Conservation (phyloP, 2,888 invertebrate species). For the Isotomurus palustris region DNA sequence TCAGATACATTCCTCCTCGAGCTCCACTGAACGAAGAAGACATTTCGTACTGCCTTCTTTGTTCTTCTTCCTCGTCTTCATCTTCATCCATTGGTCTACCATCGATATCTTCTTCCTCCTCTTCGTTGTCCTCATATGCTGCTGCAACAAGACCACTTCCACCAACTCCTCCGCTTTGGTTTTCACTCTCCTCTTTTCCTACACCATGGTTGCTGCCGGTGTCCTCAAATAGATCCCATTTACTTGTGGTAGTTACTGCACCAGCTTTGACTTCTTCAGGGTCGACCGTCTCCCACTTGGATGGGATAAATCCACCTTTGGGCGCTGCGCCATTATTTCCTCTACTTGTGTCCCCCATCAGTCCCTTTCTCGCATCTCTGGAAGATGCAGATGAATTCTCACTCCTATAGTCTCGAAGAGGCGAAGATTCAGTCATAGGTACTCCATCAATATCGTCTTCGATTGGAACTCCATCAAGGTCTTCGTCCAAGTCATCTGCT, state of each 20-base stretch:
- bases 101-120: slow-evolving; percentile 52
- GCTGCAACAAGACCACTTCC: slow-evolving; percentile 7
- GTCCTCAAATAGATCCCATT: slow-evolving; percentile 75
- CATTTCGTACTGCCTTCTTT: slow-evolving; percentile 7
- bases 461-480: slow-evolving; percentile 65
- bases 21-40: not conserved
- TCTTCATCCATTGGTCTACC: slow-evolving; percentile 50
- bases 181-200: slow-evolving; percentile 19
- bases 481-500: slow-evolving; percentile 59
- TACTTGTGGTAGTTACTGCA: slow-evolving; percentile 75
- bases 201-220: slow-evolving; percentile 44
- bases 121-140: slow-evolving; percentile 47
- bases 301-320: slow-evolving; percentile 75
- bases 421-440: slow-evolving; percentile 49
- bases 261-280: slow-evolving; percentile 74
- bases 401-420: too few relatives aligned
- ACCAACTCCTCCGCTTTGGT: not conserved
- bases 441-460: slow-evolving; percentile 47
- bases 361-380: slow-evolving; percentile 4
- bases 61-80: slow-evolving; percentile 3
- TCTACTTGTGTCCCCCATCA: slow-evolving; percentile 2
- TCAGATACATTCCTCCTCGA: slow-evolving; percentile 7
- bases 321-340: slow-evolving; percentile 36
- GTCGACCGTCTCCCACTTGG: slow-evolving; percentile 95
- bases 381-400: too few relatives aligned